Evolutionary conservation across 2,888 invertebrate genomes (phyloP).

Genomic region (Salticus scenicus): DNA sequence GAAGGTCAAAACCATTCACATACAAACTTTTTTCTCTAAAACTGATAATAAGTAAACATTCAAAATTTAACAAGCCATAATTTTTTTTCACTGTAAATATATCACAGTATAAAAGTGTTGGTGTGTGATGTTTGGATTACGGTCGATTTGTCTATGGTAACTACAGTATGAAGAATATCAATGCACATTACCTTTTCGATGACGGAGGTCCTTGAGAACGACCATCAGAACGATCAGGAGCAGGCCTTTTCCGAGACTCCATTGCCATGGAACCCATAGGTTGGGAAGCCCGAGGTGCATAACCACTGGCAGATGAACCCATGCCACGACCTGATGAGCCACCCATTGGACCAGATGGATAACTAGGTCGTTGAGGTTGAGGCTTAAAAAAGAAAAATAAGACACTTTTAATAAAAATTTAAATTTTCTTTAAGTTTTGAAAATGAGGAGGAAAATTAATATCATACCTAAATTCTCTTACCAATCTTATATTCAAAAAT

Average conservation of each 20-base stretch:
- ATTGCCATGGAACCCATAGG: slow-evolving; percentile 63
- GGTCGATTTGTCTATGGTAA: too few relatives aligned
- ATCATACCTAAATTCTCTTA: not conserved
- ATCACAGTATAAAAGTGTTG: too few relatives aligned
- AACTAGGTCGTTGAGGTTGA: slow-evolving; percentile 51
- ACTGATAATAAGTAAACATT: too few relatives aligned
- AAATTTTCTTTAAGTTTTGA: not conserved
- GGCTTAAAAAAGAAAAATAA: slow-evolving; percentile 19
- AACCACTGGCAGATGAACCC: slow-evolving; percentile 54
- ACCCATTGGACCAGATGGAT: slow-evolving; percentile 40
- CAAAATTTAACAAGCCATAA: too few relatives aligned
- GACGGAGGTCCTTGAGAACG: slow-evolving; percentile 57
- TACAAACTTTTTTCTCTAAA: too few relatives aligned
- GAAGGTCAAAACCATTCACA: too few relatives aligned
- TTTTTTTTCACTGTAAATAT: too few relatives aligned
- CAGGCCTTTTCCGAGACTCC: slow-evolving; percentile 65
- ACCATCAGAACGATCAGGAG: slow-evolving; percentile 43
- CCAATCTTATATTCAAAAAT: not conserved
- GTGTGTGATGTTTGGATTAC: too few relatives aligned
- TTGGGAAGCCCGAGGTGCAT: slow-evolving; percentile 39
- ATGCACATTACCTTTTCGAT: slow-evolving; percentile 59
- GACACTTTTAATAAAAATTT: not conserved
- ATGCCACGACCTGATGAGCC: slow-evolving; percentile 45
- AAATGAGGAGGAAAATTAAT: not conserved
- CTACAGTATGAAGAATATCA: too few relatives aligned